phyloP scores from a whole-genome alignment of 2,888 invertebrate genomes.

The Thymelicus lineola region DNA sequence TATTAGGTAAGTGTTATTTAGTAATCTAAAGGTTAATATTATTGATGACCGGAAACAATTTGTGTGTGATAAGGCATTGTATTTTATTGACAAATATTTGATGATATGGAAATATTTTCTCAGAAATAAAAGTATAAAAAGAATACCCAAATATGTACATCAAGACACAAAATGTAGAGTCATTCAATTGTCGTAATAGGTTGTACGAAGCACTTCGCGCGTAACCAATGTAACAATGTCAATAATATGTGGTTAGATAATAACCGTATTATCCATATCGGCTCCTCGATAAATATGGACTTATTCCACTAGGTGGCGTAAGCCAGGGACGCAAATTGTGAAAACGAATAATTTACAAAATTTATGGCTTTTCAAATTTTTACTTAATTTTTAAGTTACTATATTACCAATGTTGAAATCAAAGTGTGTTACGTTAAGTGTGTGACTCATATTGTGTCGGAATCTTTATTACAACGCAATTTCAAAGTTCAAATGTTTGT shows the following conservation, averaged over 20 bases:
- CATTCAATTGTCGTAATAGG: slow-evolving; percentile 13
- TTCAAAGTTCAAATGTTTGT: not conserved
- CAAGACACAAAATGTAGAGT: not conserved
- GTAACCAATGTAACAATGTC: slow-evolving; percentile 25
- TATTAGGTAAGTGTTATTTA: not conserved
- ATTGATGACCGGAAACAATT: not conserved
- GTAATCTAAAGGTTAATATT: not conserved
- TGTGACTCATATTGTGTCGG: not conserved
- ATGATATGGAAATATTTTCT: no score
- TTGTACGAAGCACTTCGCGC: not conserved
- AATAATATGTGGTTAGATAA: slow-evolving; percentile 27
- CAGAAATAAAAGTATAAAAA: no score
- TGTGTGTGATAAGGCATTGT: no score
- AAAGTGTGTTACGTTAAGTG: not conserved
- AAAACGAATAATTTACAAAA: not conserved
- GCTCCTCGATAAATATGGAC: slow-evolving; percentile 10
- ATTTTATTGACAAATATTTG: no score
- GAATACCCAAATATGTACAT: no score
- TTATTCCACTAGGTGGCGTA: not conserved
- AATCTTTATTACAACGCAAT: no score
- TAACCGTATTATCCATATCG: slow-evolving; percentile 17
- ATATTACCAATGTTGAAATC: not conserved
- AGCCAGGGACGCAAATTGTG: not conserved
- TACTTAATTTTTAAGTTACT: not conserved
- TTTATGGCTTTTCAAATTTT: not conserved